Conservation (phyloP, 2,888 invertebrate genomes). For the Listrodromus nycthemerus region DNA sequence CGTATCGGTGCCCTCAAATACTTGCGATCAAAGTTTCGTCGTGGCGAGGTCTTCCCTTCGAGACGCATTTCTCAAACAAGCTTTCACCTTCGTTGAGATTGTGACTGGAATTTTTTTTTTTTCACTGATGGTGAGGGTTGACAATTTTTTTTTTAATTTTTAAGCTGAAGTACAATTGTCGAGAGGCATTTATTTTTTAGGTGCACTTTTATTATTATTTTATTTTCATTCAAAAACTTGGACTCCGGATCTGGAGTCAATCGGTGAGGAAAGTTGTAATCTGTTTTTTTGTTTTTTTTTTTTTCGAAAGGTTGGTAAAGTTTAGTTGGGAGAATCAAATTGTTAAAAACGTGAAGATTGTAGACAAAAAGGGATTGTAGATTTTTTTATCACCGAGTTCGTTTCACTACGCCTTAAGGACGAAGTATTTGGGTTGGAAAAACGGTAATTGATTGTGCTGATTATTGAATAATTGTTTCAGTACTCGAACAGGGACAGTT, state of each 20-base stretch:
- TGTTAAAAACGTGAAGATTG: background rate
- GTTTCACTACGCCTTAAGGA: background rate
- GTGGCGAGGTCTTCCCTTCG: background rate
- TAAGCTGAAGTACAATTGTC: no score
- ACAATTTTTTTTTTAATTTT: no score
- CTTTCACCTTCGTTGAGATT: background rate
- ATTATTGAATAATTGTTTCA: conserved; percentile 68
- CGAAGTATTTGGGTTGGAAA: background rate
- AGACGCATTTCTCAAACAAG: background rate
- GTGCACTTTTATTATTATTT: background rate
- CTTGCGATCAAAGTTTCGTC: background rate
- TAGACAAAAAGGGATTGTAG: background rate
- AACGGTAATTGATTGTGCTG: background rate
- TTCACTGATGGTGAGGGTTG: background rate
- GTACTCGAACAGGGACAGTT: conserved; percentile 77
- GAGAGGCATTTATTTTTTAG: no score
- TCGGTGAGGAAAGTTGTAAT: background rate
- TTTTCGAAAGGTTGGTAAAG: no score
- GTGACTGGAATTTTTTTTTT: background rate
- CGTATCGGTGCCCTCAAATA: background rate
- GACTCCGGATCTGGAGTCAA: background rate
- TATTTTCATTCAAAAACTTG: background rate
- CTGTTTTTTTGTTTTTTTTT: no score
- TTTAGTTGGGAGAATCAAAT: no score
- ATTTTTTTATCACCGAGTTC: background rate